Evolutionary conservation across 2,888 invertebrate species (phyloP).

Genomic region (Caenorhabditis macrosperma): DNA sequence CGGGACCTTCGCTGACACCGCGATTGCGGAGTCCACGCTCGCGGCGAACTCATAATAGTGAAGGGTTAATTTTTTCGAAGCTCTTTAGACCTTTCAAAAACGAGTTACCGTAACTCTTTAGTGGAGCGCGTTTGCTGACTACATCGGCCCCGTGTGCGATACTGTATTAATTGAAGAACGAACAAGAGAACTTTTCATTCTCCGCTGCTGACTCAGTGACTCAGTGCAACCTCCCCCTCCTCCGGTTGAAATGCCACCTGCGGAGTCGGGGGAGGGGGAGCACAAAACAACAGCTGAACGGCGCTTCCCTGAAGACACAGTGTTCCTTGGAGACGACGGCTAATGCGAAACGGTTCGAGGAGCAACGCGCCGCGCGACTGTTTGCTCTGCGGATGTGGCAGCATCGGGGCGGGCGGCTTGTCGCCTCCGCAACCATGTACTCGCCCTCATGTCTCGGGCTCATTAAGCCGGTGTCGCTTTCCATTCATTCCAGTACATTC

Average conservation of each 20-base stretch:
- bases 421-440: slow-evolving; percentile 30
- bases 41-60: no score
- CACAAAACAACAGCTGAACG: slow-evolving; percentile 24
- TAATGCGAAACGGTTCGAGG: slow-evolving; percentile 40
- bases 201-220: neutral
- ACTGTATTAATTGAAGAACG: neutral
- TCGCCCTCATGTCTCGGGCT: slow-evolving; percentile 14
- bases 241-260: neutral
- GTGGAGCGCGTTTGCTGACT: no score
- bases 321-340: neutral
- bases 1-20: no score
- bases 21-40: no score
- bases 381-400: slow-evolving; percentile 44
- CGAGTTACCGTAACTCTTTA: no score
- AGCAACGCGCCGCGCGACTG: slow-evolving; percentile 5
- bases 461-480: slow-evolving; percentile 27
- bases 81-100: no score
- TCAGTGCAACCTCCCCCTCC: neutral
- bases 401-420: slow-evolving; percentile 17
- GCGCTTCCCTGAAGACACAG: neutral
- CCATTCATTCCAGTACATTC: neutral
- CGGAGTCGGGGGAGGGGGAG: no score
- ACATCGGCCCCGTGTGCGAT: no score
- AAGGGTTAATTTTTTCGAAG: no score
- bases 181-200: no score